Conservation (phyloP, 2,888 invertebrate species). For the Athrips mouffetella region DNA sequence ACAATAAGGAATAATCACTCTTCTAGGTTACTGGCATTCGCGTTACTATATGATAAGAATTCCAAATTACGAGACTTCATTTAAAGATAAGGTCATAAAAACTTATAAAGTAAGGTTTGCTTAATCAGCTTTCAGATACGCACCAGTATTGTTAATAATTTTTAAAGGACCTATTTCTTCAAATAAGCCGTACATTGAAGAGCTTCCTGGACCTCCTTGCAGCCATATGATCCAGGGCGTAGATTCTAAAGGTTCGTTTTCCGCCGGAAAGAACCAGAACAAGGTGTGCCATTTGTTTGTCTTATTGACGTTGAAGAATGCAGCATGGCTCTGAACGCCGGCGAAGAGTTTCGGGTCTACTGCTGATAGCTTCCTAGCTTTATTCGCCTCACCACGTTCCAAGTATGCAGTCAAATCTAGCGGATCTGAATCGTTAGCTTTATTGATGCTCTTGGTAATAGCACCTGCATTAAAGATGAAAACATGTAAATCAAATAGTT, state of each 20-base stretch:
- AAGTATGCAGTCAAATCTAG: slow-evolving; percentile 29
- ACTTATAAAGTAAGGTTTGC: no score
- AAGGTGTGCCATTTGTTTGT: slow-evolving; percentile 83
- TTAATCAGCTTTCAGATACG: no score
- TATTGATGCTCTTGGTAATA: not conserved
- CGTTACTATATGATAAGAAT: no score
- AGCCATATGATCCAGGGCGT: slow-evolving; percentile 88
- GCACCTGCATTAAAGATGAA: no score
- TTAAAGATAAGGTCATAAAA: no score
- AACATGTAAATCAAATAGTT: no score
- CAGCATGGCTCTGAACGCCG: slow-evolving; percentile 57
- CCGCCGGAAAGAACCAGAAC: slow-evolving; percentile 88
- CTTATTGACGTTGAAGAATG: slow-evolving; percentile 82
- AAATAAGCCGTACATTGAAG: slow-evolving; percentile 64
- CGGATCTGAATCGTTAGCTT: not conserved
- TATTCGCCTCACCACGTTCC: slow-evolving; percentile 24
- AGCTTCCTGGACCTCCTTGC: slow-evolving; percentile 88
- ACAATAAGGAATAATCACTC: not conserved
- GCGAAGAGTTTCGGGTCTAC: slow-evolving; percentile 34
- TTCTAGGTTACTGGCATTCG: slow-evolving; percentile 25
- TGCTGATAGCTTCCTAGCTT: slow-evolving; percentile 33
- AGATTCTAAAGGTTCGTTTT: slow-evolving; percentile 28
- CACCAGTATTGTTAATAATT: not conserved
- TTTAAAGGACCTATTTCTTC: slow-evolving; percentile 40
- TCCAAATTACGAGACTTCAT: no score